A percentile compares a stretch with the other conserved stretches of the same genome.
Conservation (phyloP, 2,888 invertebrate species). For the Eupithecia abbreviata region DNA sequence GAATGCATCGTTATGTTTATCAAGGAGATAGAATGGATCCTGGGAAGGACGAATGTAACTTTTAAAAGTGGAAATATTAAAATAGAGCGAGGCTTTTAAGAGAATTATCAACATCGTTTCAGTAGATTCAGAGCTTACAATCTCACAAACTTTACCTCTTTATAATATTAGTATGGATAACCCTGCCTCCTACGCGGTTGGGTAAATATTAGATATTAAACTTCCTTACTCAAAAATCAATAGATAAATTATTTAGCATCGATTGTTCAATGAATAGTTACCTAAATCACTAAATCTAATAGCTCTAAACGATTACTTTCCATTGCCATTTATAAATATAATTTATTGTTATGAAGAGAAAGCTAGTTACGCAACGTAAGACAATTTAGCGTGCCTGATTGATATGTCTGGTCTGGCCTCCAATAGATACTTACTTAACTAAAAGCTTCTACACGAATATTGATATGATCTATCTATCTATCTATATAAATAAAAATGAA, state of each 20-base stretch:
- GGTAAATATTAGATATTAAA: background rate
- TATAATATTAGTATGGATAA: too few relatives aligned
- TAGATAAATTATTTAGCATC: slow-evolving; percentile 4
- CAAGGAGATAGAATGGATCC: background rate
- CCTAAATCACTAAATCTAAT: slow-evolving; percentile 22
- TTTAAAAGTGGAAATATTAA: background rate
- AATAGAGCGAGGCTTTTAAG: background rate
- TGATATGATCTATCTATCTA: too few relatives aligned
- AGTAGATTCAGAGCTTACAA: too few relatives aligned
- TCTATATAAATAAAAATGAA: too few relatives aligned
- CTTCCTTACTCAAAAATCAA: background rate
- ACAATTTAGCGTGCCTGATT: slow-evolving; percentile 32
- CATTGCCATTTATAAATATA: slow-evolving; percentile 37
- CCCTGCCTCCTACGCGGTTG: too few relatives aligned
- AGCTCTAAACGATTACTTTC: slow-evolving; percentile 38
- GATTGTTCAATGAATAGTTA: slow-evolving; percentile 11
- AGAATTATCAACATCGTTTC: too few relatives aligned
- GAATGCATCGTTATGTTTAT: background rate
- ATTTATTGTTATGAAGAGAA: slow-evolving; percentile 43
- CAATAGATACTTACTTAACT: background rate
- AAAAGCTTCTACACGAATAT: background rate
- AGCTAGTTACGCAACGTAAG: slow-evolving; percentile 39
- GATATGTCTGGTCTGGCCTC: slow-evolving; percentile 12
- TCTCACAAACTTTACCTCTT: too few relatives aligned
- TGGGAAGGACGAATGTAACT: background rate